Evolutionary conservation across 2,888 invertebrate species (phyloP).

Genomic region (Microctonus aethiopoides): DNA sequence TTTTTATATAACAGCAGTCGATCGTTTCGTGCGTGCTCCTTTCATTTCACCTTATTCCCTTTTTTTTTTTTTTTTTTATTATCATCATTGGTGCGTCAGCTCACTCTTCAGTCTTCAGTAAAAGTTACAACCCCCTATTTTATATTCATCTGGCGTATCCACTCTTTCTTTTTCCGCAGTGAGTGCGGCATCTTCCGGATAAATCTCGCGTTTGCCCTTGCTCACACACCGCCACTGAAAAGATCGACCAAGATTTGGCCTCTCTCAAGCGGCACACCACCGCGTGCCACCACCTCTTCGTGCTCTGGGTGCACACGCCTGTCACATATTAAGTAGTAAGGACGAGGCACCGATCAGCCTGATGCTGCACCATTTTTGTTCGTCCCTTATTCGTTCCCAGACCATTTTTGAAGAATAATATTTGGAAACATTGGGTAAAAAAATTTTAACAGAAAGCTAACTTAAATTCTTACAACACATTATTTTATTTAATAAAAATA

Average conservation of each 20-base stretch:
- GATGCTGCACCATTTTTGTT: slow-evolving; percentile 18
- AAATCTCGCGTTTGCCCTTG: slow-evolving; percentile 34
- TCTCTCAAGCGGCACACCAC: slow-evolving; percentile 2
- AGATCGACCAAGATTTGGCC: slow-evolving; percentile 32
- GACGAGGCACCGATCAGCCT: slow-evolving; percentile 19
- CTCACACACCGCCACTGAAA: slow-evolving; percentile 5
- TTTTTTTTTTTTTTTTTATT: neutral
- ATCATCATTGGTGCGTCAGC: neutral
- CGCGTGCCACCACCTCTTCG: neutral
- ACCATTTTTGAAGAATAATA: neutral
- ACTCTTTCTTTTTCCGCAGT: slow-evolving; percentile 7
- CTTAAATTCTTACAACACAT: neutral
- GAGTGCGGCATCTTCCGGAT: slow-evolving; percentile 37
- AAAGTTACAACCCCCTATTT: slow-evolving; percentile 32
- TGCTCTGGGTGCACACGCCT: slow-evolving; percentile 21
- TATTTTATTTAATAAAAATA: neutral
- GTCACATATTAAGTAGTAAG: slow-evolving; percentile 37
- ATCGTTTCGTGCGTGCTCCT: neutral
- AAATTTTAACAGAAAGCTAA: neutral
- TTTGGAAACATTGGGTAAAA: slow-evolving; percentile 7
- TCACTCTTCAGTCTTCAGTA: slow-evolving; percentile 16
- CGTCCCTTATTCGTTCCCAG: neutral
- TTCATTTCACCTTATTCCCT: neutral
- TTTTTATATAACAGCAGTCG: neutral
- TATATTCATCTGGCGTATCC: slow-evolving; percentile 34